phyloP scores from a whole-genome alignment of 2,797 vertebrate genomes.

The Columba guinea region DNA sequence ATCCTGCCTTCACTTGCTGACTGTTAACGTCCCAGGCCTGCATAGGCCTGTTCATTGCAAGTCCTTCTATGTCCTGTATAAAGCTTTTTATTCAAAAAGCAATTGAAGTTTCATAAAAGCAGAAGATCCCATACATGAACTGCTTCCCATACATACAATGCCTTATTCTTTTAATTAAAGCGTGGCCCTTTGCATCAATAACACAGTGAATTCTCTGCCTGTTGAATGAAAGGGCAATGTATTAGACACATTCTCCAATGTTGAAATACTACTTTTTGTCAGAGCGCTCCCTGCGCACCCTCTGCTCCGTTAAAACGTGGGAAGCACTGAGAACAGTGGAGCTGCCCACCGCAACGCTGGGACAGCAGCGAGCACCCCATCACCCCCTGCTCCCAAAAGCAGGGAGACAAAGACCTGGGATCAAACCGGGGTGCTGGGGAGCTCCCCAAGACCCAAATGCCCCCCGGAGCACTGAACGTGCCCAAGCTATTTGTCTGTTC shows the following conservation, averaged over 20 bases:
- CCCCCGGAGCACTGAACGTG: not conserved
- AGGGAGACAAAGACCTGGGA: not conserved
- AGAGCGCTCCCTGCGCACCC: not conserved
- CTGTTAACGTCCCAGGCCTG: not conserved
- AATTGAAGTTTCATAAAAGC: constrained; percentile 13
- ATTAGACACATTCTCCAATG: not conserved
- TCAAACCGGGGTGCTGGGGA: not conserved
- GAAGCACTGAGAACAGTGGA: not conserved
- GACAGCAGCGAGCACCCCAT: not conserved
- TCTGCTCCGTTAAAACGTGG: not conserved
- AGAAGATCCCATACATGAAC: not conserved
- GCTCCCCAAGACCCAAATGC: not conserved
- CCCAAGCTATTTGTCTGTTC: not conserved
- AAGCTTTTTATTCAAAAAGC: not conserved
- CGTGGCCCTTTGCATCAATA: not conserved
- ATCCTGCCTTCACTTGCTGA: not conserved
- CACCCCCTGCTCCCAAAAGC: not conserved
- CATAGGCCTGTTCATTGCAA: not conserved
- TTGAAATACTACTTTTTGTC: not conserved
- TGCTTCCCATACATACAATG: not conserved
- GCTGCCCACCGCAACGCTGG: accelerated
- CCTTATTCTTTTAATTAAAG: not conserved
- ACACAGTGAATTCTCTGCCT: not conserved
- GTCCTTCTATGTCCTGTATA: not conserved
- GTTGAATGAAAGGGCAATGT: not conserved